phyloP scores from a whole-genome alignment of 2,888 invertebrate species.

The Agapostemon virescens region DNA sequence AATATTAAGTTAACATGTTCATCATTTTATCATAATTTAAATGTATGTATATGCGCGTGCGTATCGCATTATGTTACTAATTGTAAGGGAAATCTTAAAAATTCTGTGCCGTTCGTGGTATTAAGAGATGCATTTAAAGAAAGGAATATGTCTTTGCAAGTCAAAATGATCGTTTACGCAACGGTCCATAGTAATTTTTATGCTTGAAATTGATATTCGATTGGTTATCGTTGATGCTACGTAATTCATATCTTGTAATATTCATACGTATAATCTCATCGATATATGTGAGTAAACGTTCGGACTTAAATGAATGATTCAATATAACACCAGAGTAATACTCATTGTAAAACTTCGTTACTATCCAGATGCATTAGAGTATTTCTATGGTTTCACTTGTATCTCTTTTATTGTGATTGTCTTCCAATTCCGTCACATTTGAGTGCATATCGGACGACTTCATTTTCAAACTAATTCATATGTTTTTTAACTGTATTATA shows the following conservation, averaged over 20 bases:
- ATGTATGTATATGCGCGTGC: slow-evolving; percentile 43
- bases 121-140: slow-evolving; percentile 37
- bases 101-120: slow-evolving; percentile 43
- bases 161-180: slow-evolving; percentile 28
- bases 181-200: slow-evolving; percentile 22
- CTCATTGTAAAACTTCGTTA: slow-evolving; percentile 29
- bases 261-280: slow-evolving; percentile 59
- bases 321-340: slow-evolving; percentile 47
- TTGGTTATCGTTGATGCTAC: slow-evolving; percentile 54
- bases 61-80: slow-evolving; percentile 32
- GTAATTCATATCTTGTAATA: slow-evolving; percentile 61
- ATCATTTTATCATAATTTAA: slow-evolving; percentile 60
- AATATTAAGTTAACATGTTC: slow-evolving; percentile 52
- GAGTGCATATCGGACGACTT: slow-evolving; percentile 10
- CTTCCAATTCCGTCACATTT: slow-evolving; percentile 52
- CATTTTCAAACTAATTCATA: neutral
- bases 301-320: slow-evolving; percentile 53
- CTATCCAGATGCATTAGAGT: slow-evolving; percentile 27
- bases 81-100: slow-evolving; percentile 36
- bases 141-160: slow-evolving; percentile 11
- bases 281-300: slow-evolving; percentile 59
- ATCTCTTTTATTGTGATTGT: slow-evolving; percentile 38
- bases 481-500: slow-evolving; percentile 23
- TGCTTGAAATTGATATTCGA: slow-evolving; percentile 35
- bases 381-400: slow-evolving; percentile 2